phyloP scores from a whole-genome alignment of 35 echinoderm and acorn worm species.

The Patiria miniata region DNA sequence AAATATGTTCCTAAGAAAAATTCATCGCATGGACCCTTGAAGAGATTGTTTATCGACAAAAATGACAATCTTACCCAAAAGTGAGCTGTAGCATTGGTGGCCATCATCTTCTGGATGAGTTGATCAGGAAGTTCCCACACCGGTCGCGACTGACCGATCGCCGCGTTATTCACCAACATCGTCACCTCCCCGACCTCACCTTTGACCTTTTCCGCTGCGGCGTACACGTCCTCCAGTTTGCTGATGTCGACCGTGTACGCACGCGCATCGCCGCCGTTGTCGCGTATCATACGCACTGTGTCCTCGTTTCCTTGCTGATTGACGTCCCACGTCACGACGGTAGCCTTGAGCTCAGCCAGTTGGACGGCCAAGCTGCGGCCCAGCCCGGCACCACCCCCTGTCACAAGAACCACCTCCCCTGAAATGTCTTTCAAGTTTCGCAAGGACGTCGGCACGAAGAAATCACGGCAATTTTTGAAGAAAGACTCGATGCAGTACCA shows the following conservation, averaged over 20 bases:
- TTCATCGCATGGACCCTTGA: too few relatives aligned
- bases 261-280: constrained; percentile 58
- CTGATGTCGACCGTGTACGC: constrained; percentile 73
- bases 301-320: constrained; percentile 44
- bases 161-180: constrained; percentile 87
- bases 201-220: constrained; percentile 61
- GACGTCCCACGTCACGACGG: constrained; percentile 68
- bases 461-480: too few relatives aligned
- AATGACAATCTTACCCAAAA: constrained; percentile 60
- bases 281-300: constrained; percentile 51
- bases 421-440: too few relatives aligned
- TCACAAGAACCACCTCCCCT: too few relatives aligned
- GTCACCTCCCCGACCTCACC: constrained; percentile 69
- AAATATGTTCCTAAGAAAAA: too few relatives aligned
- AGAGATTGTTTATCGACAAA: not conserved
- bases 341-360: not conserved
- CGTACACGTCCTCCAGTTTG: constrained; percentile 65
- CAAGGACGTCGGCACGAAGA: too few relatives aligned
- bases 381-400: too few relatives aligned
- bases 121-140: constrained; percentile 60
- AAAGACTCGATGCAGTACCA: too few relatives aligned
- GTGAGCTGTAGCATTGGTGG: constrained; percentile 72
- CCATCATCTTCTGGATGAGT: constrained; percentile 67
- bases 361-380: too few relatives aligned
- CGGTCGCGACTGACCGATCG: constrained; percentile 53